These are phyloP conservation scores for Cerastoderma edule DNA, from an alignment of 2,888 invertebrate genomes.

Conservation along the genomic window DNA sequence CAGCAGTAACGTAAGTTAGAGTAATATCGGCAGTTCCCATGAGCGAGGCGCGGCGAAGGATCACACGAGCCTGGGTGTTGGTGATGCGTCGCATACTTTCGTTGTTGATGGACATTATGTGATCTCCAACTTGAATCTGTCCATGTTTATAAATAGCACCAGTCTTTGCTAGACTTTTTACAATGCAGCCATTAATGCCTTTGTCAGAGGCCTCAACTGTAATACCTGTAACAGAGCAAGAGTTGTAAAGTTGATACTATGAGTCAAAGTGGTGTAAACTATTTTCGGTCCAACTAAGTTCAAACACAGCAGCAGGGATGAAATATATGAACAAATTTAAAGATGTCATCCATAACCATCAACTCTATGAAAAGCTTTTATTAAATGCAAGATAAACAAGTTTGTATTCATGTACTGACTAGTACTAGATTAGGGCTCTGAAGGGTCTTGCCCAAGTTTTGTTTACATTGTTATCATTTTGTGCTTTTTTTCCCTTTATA, in stretches of 20 bases:
- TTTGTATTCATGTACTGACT: too few species aligned
- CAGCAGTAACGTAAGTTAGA: slow-evolving; percentile 86
- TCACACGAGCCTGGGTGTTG: slow-evolving; percentile 86
- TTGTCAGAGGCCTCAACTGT: slow-evolving; percentile 86
- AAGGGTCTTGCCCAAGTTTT: too few species aligned
- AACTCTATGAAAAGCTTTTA: too few species aligned
- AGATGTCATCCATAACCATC: too few species aligned
- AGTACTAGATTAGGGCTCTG: too few species aligned
- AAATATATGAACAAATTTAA: too few species aligned
- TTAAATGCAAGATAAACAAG: too few species aligned
- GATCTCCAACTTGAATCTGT: slow-evolving; percentile 86
- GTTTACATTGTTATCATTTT: too few species aligned
- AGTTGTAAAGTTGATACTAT: not conserved
- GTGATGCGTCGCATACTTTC: slow-evolving; percentile 86
- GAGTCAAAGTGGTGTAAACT: not conserved
- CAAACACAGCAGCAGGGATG: too few species aligned
- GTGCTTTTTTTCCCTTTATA: too few species aligned
- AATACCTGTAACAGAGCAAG: slow-evolving; percentile 84
- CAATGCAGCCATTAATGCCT: slow-evolving; percentile 86
- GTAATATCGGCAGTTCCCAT: slow-evolving; percentile 86
- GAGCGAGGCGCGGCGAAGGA: slow-evolving; percentile 86
- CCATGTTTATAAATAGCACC: slow-evolving; percentile 87
- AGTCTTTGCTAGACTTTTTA: slow-evolving; percentile 85
- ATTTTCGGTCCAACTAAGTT: too few species aligned
- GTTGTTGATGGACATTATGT: slow-evolving; percentile 86